Conservation (phyloP, 2,113 vertebrate species). For the Corapipo altera region DNA sequence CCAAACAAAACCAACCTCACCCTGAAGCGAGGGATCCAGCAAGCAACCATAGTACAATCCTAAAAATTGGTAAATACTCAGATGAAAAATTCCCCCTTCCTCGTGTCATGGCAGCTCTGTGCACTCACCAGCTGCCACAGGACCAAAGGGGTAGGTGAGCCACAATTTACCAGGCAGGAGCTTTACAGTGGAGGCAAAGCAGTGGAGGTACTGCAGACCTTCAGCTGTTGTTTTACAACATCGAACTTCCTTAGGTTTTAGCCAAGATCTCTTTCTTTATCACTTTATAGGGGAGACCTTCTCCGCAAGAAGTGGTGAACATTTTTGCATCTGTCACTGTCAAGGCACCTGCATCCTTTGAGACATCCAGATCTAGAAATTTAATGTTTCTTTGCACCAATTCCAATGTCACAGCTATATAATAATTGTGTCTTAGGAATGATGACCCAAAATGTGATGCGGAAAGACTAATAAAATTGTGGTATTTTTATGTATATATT, state of each 20-base stretch:
- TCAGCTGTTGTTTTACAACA: neutral
- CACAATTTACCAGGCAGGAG: neutral
- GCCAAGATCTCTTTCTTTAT: neutral
- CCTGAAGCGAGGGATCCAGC: accelerated
- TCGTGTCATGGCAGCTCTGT: too few species aligned
- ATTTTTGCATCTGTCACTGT: neutral
- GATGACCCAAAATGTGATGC: neutral
- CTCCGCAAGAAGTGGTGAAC: neutral
- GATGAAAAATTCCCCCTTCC: neutral
- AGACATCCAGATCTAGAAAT: neutral
- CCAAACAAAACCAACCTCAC: neutral
- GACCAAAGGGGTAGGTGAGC: neutral
- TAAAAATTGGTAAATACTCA: neutral
- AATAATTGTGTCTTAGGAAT: neutral
- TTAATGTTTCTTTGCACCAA: neutral
- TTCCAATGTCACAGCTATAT: neutral
- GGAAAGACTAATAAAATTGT: neutral
- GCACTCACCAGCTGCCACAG: neutral
- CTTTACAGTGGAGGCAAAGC: neutral
- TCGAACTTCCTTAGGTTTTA: neutral
- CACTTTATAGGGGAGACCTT: neutral
- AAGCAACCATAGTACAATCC: neutral
- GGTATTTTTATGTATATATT: neutral
- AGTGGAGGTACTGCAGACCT: neutral
- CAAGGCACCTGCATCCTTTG: neutral